Evolutionary conservation across 2,888 invertebrate genomes (phyloP).

Genomic region (Theristus sp.): DNA sequence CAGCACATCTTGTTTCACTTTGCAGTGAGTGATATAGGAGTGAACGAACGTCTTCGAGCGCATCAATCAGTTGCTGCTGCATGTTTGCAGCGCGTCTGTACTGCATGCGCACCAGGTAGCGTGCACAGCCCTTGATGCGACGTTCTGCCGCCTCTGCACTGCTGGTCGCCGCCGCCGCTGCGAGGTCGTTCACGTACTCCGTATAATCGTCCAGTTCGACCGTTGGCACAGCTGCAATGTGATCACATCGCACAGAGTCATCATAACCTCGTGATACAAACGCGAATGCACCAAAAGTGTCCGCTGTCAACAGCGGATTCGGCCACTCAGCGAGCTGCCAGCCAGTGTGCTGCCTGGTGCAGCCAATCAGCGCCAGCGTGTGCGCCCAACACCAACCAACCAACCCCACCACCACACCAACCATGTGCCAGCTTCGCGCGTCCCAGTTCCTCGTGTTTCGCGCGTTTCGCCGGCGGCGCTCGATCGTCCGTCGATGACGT

Average conservation of each 20-base stretch:
- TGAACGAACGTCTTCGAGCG: conserved; percentile 2
- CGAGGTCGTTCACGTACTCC: neutral
- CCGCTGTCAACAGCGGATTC: no score
- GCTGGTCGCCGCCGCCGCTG: neutral
- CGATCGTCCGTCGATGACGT: neutral
- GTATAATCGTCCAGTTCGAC: neutral
- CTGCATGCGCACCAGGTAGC: conserved; percentile 2
- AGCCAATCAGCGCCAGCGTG: no score
- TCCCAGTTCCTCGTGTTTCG: neutral
- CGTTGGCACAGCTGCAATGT: neutral
- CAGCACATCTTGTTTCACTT: no score
- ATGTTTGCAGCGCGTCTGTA: neutral
- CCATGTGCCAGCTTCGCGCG: no score
- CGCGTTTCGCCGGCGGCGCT: neutral
- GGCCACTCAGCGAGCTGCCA: no score
- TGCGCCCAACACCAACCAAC: neutral
- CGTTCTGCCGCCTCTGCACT: neutral
- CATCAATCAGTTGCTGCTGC: conserved; percentile 1
- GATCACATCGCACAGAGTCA: neutral
- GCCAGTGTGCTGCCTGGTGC: no score
- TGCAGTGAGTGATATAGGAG: no score
- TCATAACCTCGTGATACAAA: no score
- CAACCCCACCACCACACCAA: neutral
- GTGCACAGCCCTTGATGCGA: neutral
- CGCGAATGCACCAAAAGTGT: no score